Evolutionary conservation across 2,888 invertebrate genomes (phyloP), one percentile per base, ranked within the genome.

Genomic region (Sinhomidia bicolor): DNA sequence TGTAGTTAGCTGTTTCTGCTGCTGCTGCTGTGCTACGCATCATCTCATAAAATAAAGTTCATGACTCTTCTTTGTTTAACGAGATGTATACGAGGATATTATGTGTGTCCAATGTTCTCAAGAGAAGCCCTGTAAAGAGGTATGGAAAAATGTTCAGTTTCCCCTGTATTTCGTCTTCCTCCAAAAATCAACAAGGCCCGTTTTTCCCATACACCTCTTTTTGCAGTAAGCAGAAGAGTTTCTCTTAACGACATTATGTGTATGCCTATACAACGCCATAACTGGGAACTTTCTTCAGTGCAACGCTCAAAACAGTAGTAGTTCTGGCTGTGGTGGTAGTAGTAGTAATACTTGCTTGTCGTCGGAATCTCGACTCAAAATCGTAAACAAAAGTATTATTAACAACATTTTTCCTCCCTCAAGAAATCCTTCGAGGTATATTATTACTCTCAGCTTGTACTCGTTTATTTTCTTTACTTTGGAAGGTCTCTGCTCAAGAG

Each of bases 11-110:
- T 51, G 26, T 23, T n/a, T n/a, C n/a, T n/a, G n/a, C n/a, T n/a
- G n/a, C n/a, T n/a, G n/a, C n/a, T n/a, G n/a, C n/a, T 76, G 51
- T 26, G 85, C 85, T 60, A 85, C 85, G 76, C 85, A 85, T 78
- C 84, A 84, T 76, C 47, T 84, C 85, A 85, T 85, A 85, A 85
- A 85, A 85, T 44, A 78, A 78, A 78, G 76, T 85, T 78, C 85
- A 85, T 78, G 85, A 76, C 76, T 85, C 51, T 71, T 78, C 36
- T 71, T 47, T 62, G 85, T 65, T 85, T 76, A 62, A 85, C 85
- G 76, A 54, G 78, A 78, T 51, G 62, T 78, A 62, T 47, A 51
- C 17, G 71, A 76, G 60, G 62, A 74, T 60, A 44, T 57, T 57
- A 41, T 74, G 17, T 68, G 41, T 51, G 4, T 36, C 36, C 7